Percentiles rank a stretch among this genome's conserved stretches.
These are phyloP conservation scores for Radopholus similis DNA, from an alignment of 1,140 invertebrate species.

Conservation along the genomic window DNA sequence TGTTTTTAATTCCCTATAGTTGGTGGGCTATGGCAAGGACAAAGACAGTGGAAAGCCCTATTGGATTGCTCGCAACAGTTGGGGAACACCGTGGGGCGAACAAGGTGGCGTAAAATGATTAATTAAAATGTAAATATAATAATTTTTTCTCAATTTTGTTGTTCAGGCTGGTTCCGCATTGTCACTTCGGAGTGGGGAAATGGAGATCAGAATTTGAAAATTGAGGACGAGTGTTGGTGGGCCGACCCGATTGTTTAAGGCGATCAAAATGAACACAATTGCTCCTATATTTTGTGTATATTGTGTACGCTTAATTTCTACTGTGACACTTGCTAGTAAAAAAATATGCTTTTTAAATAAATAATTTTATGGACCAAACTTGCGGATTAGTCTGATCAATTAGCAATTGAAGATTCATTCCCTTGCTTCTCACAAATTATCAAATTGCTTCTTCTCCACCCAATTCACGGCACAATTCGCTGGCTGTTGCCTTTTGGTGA, in stretches of 20 bases:
- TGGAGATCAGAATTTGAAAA: constrained; percentile 62
- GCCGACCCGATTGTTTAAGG: constrained; percentile 33
- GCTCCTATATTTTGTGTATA: too few species aligned
- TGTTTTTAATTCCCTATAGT: too few species aligned
- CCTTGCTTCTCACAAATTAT: too few species aligned
- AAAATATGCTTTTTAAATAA: too few species aligned
- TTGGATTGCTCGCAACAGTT: constrained; percentile 65
- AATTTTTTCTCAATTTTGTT: background rate
- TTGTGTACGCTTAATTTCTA: too few species aligned
- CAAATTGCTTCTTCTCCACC: too few species aligned
- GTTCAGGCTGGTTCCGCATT: constrained; percentile 58
- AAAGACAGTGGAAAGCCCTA: constrained; percentile 61
- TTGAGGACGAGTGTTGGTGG: constrained; percentile 62
- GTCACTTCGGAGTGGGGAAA: constrained; percentile 61
- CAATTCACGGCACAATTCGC: too few species aligned
- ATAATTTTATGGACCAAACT: too few species aligned
- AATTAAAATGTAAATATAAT: background rate
- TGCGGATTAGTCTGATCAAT: too few species aligned
- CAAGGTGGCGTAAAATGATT: constrained; percentile 30
- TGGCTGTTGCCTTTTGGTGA: too few species aligned
- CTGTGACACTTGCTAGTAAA: too few species aligned
- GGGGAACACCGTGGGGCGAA: constrained; percentile 63
- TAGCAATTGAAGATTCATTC: too few species aligned
- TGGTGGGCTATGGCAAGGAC: constrained; percentile 64
- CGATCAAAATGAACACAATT: background rate